Evolutionary conservation across 2,888 invertebrate genomes (phyloP), one percentile per base, ranked within the genome.

Genomic region (Nemotelus nigrinus): DNA sequence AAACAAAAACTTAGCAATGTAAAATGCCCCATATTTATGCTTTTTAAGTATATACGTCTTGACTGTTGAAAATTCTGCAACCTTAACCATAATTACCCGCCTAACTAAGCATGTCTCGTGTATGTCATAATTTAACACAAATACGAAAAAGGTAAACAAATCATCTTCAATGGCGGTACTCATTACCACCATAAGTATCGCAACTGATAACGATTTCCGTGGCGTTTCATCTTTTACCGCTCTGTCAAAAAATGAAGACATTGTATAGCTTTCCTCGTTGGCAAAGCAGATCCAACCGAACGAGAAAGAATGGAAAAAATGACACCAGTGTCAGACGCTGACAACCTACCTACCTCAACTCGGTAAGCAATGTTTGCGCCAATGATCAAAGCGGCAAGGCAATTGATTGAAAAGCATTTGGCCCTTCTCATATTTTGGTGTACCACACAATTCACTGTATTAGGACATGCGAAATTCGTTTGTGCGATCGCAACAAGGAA

Each of bases 281-380:
- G 41, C 10, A 63, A 43, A 43, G 25, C 25, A 25, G 43, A 71
- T 43, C 41, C 10, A 57, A 72, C n/a, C 44, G 45, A 44, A 65
- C 43, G 43, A 64, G 43, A n/a, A 43, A 63, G 10, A 63, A 41
- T 43, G 5, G 63, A 71, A 67, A 70, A 50, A 4, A 10, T 70
- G 43, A 63, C 63, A 63, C 43, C 63, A 63, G 43, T 43, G 57
- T 71, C 43, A 44, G 55, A 71, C 65, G 44, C 72, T 68, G 68
- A 68, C 68, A 68, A 68, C 44, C 72, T 58, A 72, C 72, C 72
- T 72, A 72, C 72, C 58, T 58, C 58, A 72, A 72, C 72, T 58
- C 58, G 45, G 72, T 58, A 72, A 72, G 58, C 72, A 72, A 72
- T 72, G 72, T 72, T 72, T 72, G 72, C 72, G 72, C 72, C 72